These are phyloP conservation scores for Gambelia wislizenii DNA, from an alignment of 2,797 vertebrate genomes.

Conservation along the genomic window DNA sequence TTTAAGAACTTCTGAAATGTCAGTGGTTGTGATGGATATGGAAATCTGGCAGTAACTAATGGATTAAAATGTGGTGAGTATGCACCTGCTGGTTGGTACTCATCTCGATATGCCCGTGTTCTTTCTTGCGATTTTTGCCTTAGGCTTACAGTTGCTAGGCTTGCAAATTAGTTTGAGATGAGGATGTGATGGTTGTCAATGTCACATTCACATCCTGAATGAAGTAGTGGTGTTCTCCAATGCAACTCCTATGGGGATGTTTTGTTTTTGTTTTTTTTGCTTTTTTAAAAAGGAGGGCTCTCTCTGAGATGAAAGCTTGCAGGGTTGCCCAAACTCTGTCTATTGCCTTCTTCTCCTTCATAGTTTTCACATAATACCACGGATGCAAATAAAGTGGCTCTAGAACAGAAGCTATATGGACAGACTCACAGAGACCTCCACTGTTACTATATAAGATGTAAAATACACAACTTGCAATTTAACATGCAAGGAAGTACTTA, in stretches of 20 bases:
- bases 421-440: neutral
- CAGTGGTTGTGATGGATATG: neutral
- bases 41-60: neutral
- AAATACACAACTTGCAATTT: neutral
- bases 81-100: neutral
- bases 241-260: neutral
- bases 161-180: no score
- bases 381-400: neutral
- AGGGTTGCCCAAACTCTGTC: neutral
- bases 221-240: neutral
- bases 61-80: neutral
- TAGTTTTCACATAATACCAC: neutral
- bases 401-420: neutral
- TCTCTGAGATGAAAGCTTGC: neutral
- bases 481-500: neutral
- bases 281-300: no score
- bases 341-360: neutral
- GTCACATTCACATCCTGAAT: no score
- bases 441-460: neutral
- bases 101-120: neutral
- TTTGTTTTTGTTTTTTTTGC: no score
- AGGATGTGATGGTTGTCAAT: neutral
- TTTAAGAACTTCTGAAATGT: neutral
- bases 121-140: neutral
- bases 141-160: neutral